Evolutionary conservation across 2,113 vertebrate species (phyloP).

Genomic region (Grus americana): DNA sequence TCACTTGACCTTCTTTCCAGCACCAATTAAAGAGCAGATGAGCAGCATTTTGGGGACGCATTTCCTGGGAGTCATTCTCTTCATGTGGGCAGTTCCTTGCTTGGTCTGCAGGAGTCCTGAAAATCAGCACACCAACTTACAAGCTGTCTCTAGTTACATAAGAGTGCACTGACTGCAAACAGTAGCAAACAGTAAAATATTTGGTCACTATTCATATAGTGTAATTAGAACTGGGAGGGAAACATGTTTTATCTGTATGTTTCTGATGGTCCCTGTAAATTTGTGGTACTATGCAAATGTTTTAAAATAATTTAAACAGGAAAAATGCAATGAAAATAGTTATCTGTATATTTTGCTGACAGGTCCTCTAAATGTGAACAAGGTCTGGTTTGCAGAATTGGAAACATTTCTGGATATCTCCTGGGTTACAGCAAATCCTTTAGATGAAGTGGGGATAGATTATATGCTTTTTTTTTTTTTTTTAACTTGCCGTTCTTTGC

Average conservation of each 20-base stretch:
- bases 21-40: neutral
- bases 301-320: neutral
- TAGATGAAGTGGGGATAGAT: neutral
- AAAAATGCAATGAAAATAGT: neutral
- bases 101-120: neutral
- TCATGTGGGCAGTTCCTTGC: neutral
- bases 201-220: neutral
- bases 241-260: neutral
- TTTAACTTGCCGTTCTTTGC: neutral
- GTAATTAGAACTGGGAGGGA: neutral
- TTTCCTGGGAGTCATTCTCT: neutral
- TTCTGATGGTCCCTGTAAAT: neutral
- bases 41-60: neutral
- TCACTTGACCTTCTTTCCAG: neutral
- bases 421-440: neutral
- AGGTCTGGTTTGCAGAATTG: neutral
- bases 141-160: neutral
- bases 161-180: neutral
- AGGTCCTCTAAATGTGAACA: neutral
- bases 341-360: neutral
- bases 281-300: neutral
- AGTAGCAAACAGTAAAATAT: neutral
- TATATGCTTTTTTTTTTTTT: neutral
- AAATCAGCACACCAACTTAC: neutral
- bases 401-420: neutral